Evolutionary conservation across 2,888 invertebrate species (phyloP).

Genomic region (Drosophila lacicola): DNA sequence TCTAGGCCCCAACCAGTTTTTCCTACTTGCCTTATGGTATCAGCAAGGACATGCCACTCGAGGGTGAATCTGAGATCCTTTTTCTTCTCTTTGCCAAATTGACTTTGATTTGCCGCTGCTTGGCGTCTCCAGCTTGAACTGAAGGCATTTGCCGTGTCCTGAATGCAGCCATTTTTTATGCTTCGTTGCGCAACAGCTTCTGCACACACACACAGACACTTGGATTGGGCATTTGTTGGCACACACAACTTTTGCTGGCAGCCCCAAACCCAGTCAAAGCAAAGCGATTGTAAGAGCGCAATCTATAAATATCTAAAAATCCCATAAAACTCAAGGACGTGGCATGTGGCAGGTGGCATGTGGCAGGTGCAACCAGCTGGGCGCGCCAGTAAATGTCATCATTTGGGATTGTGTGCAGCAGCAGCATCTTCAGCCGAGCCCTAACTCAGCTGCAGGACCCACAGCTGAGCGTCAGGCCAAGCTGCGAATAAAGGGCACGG

Average conservation of each 20-base stretch:
- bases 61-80: constrained; percentile 54
- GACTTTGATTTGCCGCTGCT: constrained; percentile 67
- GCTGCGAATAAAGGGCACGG: not conserved
- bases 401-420: constrained; percentile 36
- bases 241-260: constrained; percentile 34
- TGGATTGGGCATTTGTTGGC: constrained; percentile 45
- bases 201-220: constrained; percentile 25
- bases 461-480: constrained; percentile 9
- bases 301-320: constrained; percentile 78
- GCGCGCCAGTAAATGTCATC: constrained; percentile 66
- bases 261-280: constrained; percentile 19
- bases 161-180: constrained; percentile 72
- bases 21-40: constrained; percentile 43
- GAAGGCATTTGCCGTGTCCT: constrained; percentile 38
- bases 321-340: constrained; percentile 71
- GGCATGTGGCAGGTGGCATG: constrained; percentile 38
- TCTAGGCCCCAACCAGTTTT: too few species aligned
- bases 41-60: constrained; percentile 60
- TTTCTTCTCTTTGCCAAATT: constrained; percentile 63
- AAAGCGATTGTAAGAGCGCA: constrained; percentile 59
- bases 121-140: constrained; percentile 1
- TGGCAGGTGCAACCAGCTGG: constrained; percentile 24
- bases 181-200: constrained; percentile 58
- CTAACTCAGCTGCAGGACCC: not conserved
- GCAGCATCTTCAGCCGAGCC: not conserved